Percentiles rank a stretch among this genome's conserved stretches.
Conservation (phyloP, 2,797 vertebrate species). For the Cirrhinus mrigala region DNA sequence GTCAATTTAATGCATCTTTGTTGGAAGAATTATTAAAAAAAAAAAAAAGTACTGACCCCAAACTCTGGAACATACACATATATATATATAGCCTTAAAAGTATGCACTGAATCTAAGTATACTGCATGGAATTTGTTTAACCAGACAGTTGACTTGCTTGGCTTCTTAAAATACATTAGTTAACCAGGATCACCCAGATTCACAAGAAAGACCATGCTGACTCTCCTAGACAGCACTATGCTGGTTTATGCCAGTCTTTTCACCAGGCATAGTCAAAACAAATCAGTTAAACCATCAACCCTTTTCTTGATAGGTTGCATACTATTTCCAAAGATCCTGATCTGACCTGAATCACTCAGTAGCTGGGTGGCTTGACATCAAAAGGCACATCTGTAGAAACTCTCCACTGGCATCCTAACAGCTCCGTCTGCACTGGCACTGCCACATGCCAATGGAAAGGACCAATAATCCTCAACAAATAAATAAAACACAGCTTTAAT, state of each 20-base stretch:
- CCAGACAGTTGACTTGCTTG: background rate
- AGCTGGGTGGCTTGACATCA: conserved; percentile 34
- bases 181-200: background rate
- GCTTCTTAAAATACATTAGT: background rate
- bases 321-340: background rate
- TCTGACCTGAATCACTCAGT: background rate
- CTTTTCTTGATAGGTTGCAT: background rate
- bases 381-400: conserved; percentile 34
- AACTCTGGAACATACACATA: no score
- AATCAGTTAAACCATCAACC: background rate
- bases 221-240: background rate
- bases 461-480: conserved; percentile 39
- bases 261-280: background rate
- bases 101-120: background rate
- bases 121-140: background rate
- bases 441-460: conserved; percentile 30
- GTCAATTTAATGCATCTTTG: background rate
- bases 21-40: background rate
- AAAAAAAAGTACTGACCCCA: no score
- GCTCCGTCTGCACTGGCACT: conserved; percentile 20
- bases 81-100: background rate
- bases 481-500: conserved; percentile 27
- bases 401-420: conserved; percentile 23
- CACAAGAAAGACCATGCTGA: background rate
- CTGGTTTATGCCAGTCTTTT: conserved; percentile 7